phyloP scores from a whole-genome alignment of 2,113 vertebrate genomes.

The Pedetes capensis region DNA sequence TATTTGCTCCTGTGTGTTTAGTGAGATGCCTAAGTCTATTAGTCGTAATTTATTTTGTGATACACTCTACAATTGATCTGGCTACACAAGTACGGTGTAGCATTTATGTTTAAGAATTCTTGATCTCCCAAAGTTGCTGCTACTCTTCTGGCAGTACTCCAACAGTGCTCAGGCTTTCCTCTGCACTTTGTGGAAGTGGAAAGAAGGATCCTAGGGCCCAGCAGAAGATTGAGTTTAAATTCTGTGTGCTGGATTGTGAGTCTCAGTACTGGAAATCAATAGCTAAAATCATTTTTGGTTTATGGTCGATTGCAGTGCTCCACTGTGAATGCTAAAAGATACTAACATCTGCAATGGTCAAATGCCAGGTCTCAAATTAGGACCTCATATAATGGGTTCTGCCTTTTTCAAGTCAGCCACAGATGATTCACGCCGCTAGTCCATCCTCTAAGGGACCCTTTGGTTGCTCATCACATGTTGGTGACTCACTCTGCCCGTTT shows the following conservation, averaged over 20 bases:
- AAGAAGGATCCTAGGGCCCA: neutral
- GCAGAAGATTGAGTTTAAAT: neutral
- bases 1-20: neutral
- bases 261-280: neutral
- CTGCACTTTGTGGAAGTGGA: neutral
- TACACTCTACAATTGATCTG: neutral
- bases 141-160: neutral
- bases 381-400: neutral
- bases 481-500: neutral
- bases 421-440: slow-evolving; percentile 20
- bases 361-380: slow-evolving; percentile 35
- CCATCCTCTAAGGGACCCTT: neutral
- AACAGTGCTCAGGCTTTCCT: neutral
- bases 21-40: neutral
- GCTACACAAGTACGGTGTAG: neutral
- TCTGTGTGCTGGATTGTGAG: neutral
- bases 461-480: neutral
- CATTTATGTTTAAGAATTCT: neutral
- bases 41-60: neutral
- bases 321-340: neutral
- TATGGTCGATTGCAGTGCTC: neutral
- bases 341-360: neutral
- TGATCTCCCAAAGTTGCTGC: neutral
- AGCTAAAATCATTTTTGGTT: neutral
- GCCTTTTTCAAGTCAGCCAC: slow-evolving; percentile 5